phyloP scores from a whole-genome alignment of 1,140 invertebrate genomes.

The Periplaneta americana region DNA sequence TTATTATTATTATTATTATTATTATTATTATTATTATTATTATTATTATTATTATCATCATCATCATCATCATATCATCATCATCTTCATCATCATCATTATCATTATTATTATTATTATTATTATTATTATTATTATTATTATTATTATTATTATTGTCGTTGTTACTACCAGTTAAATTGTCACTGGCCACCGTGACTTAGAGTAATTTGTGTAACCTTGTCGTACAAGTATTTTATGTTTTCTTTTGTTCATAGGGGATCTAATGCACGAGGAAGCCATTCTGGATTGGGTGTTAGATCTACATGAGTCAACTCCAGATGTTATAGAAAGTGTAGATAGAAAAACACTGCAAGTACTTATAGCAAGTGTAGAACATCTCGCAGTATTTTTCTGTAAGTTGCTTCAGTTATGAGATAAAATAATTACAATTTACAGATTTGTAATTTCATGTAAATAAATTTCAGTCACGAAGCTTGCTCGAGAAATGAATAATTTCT shows the following conservation, averaged over 20 bases:
- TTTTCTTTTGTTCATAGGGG: conserved; percentile 47
- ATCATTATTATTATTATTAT: no score
- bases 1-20: no score
- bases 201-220: no score
- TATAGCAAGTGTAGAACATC: conserved; percentile 84
- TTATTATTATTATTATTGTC: no score
- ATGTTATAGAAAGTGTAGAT: conserved; percentile 89
- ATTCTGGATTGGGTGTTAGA: conserved; percentile 87
- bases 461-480: not conserved
- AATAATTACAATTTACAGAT: not conserved
- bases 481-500: not conserved
- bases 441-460: not conserved
- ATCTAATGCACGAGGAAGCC: conserved; percentile 87
- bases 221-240: no score
- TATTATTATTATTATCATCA: no score
- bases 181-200: no score
- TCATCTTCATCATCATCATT: no score
- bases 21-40: no score
- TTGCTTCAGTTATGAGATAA: conserved; percentile 22
- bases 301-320: conserved; percentile 74
- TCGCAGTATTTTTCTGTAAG: conserved; percentile 92
- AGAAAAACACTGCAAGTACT: conserved; percentile 83
- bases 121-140: no score
- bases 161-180: no score
- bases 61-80: no score